Evolutionary conservation across 2,113 vertebrate genomes (phyloP), one percentile per base, ranked within the genome.

Genomic region (Corydoras maculifer): DNA sequence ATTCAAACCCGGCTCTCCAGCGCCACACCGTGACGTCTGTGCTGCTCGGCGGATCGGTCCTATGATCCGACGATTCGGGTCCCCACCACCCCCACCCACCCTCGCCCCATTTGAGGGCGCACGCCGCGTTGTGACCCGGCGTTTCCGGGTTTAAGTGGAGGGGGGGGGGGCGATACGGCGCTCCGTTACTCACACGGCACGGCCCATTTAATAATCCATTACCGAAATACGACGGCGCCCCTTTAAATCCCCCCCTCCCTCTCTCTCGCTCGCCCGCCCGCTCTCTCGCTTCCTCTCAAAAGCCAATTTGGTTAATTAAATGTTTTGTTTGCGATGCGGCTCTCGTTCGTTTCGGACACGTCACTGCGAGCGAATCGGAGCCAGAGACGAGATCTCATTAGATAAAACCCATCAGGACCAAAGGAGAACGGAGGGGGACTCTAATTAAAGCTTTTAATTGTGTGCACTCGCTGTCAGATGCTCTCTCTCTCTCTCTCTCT

Each of bases 231-330:
- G 78, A 57, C 88, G 88, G 91, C 80, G 69, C 90, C 90, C 94
- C 95, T 96, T 96, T 95, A 79, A 77, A 75, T 68, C 63, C 72
- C 69, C 68, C 50, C 67, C 64, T 57, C 43, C 35, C 68, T 55
- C 77, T 87, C 18, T 1, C 18, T 25, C 18, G 18, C 18, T 2
- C 18, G 18, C 18, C 18, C 18, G 18, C 18, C 18, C 18, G 18
- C 85, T 85, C 64, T 61, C 83, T 75, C 84, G 72, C 81, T 84
- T 85, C 86, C 91, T 92, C 90, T 93, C 91, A 92, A 93, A 96
- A 95, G 94, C 94, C 95, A 98, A 97, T 99, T 98, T 96, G 94
- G 93, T 97, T 99, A 98, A 99, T 99, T 98, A 99, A 98, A 98
- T 99, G 94, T 99, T 98, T 99, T 98, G 94, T 99, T 98, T 98